Percentiles rank a stretch among this genome's conserved stretches.
Conservation (phyloP, 2,888 invertebrate genomes). For the Phoenoteleia sp. region DNA sequence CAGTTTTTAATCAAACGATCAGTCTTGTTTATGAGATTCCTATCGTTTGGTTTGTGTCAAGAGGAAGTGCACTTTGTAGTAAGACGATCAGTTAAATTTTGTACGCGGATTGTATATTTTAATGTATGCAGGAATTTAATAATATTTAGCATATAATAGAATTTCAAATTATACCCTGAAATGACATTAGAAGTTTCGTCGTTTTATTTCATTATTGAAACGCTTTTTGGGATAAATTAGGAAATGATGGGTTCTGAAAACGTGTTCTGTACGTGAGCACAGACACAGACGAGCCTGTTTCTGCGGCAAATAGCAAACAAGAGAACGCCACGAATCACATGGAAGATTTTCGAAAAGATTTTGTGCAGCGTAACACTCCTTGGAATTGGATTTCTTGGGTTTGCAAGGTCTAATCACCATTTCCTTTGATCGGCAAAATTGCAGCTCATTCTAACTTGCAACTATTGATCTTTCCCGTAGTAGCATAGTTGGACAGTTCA, state of each 20-base stretch:
- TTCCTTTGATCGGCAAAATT: slow-evolving; percentile 83
- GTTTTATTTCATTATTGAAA: background rate
- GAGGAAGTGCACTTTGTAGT: too few species aligned
- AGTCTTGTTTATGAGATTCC: background rate
- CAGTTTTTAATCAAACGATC: background rate
- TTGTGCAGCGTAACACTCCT: slow-evolving; percentile 84
- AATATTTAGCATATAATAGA: too few species aligned
- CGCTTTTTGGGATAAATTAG: background rate
- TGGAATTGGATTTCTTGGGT: slow-evolving; percentile 81
- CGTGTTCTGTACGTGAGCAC: background rate
- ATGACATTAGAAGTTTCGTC: too few species aligned
- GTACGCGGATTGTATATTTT: too few species aligned
- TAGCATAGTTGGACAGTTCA: slow-evolving; percentile 60
- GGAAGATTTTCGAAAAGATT: slow-evolving; percentile 76
- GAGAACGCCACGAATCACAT: slow-evolving; percentile 69
- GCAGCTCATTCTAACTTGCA: slow-evolving; percentile 85
- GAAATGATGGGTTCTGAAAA: background rate
- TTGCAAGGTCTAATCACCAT: slow-evolving; percentile 81
- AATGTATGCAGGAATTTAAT: too few species aligned
- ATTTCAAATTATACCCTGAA: too few species aligned
- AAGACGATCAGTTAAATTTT: too few species aligned
- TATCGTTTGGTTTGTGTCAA: background rate
- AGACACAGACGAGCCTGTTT: background rate
- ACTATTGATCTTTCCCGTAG: slow-evolving; percentile 77
- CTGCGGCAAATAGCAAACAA: slow-evolving; percentile 53